Percentiles rank a stretch among this genome's conserved stretches.
These are phyloP conservation scores for Ephestia elutella DNA, from an alignment of 1,140 invertebrate genomes.

Conservation along the genomic window DNA sequence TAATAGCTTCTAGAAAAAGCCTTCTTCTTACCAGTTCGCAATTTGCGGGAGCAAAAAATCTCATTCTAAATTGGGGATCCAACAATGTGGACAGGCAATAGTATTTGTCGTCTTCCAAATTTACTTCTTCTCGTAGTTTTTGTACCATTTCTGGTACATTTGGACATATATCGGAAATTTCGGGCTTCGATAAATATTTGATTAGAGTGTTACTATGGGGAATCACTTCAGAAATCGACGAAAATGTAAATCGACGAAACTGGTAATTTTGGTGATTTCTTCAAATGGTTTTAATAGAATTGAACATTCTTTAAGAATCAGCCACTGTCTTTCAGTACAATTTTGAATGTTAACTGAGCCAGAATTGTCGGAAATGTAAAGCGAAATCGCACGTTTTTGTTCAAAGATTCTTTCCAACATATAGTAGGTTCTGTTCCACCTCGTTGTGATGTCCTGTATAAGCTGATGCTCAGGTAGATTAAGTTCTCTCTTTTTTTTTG, in stretches of 20 bases:
- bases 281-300: constrained; percentile 32
- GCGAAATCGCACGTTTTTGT: too few species aligned
- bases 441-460: too few species aligned
- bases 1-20: constrained; percentile 35
- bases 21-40: constrained; percentile 37
- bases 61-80: constrained; percentile 18
- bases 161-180: constrained; percentile 17
- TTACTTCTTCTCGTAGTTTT: constrained; percentile 22
- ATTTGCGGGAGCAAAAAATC: constrained; percentile 27
- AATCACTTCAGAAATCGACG: constrained; percentile 30
- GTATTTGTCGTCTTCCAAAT: constrained; percentile 23
- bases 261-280: constrained; percentile 34
- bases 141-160: constrained; percentile 23
- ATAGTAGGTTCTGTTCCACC: too few species aligned
- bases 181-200: constrained; percentile 24
- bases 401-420: too few species aligned
- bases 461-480: too few species aligned
- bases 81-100: constrained; percentile 27
- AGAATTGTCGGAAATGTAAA: too few species aligned
- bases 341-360: too few species aligned
- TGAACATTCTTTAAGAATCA: constrained; percentile 25
- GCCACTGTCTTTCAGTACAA: constrained; percentile 27
- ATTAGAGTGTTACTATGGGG: constrained; percentile 26
- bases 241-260: constrained; percentile 23
- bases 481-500: too few species aligned